Conservation (phyloP, 2,797 vertebrate genomes). For the Cichlasoma orientale region DNA sequence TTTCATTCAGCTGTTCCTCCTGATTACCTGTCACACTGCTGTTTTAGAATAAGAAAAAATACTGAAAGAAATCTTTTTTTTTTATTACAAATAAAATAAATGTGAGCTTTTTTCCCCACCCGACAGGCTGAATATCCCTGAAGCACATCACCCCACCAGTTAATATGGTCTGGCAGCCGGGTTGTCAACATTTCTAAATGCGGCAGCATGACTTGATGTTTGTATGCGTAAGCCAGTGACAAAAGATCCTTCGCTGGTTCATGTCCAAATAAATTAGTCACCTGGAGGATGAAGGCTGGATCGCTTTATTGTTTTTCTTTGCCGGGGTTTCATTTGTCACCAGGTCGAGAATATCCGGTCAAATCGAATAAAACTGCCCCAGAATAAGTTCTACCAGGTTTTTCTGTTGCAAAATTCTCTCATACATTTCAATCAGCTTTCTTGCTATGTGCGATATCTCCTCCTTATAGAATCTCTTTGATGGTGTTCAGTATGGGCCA, state of each 20-base stretch:
- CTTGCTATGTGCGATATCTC: not conserved
- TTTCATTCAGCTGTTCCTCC: not conserved
- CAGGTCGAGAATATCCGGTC: not conserved
- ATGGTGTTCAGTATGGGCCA: not conserved
- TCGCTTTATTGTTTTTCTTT: not conserved
- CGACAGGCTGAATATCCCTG: not conserved
- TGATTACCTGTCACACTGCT: constrained; percentile 26
- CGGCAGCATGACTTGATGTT: not conserved
- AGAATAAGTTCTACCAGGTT: not conserved
- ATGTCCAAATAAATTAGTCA: too few relatives aligned
- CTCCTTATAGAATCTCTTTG: not conserved
- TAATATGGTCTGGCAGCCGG: not conserved
- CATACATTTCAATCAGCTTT: not conserved
- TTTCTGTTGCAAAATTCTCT: not conserved
- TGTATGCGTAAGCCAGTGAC: not conserved
- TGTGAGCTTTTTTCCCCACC: not conserved
- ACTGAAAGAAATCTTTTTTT: constrained; percentile 20
- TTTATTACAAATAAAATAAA: constrained; percentile 9
- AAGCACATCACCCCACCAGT: not conserved
- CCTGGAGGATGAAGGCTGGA: not conserved
- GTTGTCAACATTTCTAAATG: not conserved
- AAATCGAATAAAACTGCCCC: not conserved
- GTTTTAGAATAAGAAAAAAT: constrained; percentile 16
- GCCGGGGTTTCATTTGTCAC: not conserved
- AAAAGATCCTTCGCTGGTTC: not conserved